Evolutionary conservation across 2,113 vertebrate species (phyloP), one percentile per base, ranked within the genome.

Genomic region (Malurus cyaneus): DNA sequence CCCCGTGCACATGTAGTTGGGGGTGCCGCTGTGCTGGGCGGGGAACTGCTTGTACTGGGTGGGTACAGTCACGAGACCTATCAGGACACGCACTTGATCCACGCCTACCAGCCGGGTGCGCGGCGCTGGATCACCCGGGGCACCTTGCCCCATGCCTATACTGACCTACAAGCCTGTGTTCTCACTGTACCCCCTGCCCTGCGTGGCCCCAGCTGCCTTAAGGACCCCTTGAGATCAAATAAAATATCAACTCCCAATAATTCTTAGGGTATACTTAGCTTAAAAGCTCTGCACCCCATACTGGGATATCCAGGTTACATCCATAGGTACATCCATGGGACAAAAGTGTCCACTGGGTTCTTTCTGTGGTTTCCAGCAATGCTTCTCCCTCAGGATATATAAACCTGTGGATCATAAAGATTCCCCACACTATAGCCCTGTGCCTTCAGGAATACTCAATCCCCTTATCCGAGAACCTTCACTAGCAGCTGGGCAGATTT

Each of bases 31-130:
- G 95, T 97, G 25, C 57, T 98, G 25, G 96, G 98, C 12, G 98
- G 97, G 5, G 97, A 98, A 24, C 87, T 98, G 13, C 94, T 98
- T 2, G 59, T 98, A 5, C 67, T 98, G 72, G 98, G 98, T 11
- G 98, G 98, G 34, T 98, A 98, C 39, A 98, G 98, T 42, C 97
- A 97, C 19, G 96, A 96, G 18, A 98, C 98, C 14, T 98, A 97
- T 2, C 95, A 93, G 46, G 96, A 98, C 39, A 98, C 97, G 0
- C 97, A 98, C 59, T 74, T 98, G 84, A 96, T 98, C 71, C 98
- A 98, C 0, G 97, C 98, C 69, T 98, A 98, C 49, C 97, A 96
- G 70, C 98, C 98, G 0, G 96, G 91, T 16, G 67, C 87, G 16
- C 94, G 95, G 53, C 96, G 98, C 34, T 98, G 98, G 98, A 96